Conservation (phyloP, 2,888 invertebrate genomes). For the Lycia hirtaria region DNA sequence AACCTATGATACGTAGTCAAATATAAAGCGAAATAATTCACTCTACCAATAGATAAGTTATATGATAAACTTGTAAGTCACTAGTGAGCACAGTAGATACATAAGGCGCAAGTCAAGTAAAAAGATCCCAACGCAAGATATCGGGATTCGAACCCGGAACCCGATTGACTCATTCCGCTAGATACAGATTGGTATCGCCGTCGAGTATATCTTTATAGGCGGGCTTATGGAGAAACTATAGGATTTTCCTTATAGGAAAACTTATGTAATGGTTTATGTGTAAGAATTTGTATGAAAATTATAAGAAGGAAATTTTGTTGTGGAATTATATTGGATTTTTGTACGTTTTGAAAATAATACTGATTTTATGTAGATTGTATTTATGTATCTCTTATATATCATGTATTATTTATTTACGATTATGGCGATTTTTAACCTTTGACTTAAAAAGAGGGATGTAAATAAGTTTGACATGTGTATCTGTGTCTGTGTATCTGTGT, state of each 20-base stretch:
- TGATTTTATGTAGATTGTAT: too few relatives aligned
- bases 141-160: slow-evolving; percentile 23
- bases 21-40: too few relatives aligned
- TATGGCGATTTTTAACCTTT: too few relatives aligned
- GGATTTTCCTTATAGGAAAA: slow-evolving; percentile 31
- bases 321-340: neutral
- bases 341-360: too few relatives aligned
- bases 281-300: slow-evolving; percentile 40
- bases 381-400: too few relatives aligned
- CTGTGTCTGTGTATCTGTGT: too few relatives aligned
- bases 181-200: slow-evolving; percentile 23
- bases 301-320: slow-evolving; percentile 11
- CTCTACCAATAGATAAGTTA: neutral
- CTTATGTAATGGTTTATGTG: slow-evolving; percentile 35
- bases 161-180: slow-evolving; percentile 19
- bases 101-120: slow-evolving; percentile 21
- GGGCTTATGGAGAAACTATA: slow-evolving; percentile 26
- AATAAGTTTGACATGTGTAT: too few relatives aligned
- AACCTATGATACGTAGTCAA: too few relatives aligned
- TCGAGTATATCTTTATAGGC: slow-evolving; percentile 19
- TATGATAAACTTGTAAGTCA: slow-evolving; percentile 7
- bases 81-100: slow-evolving; percentile 17
- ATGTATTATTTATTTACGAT: too few relatives aligned
- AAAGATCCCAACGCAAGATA: slow-evolving; percentile 25
- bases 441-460: too few relatives aligned